Evolutionary conservation across 2,113 vertebrate genomes (phyloP).

Genomic region (Seriola rivoliana): DNA sequence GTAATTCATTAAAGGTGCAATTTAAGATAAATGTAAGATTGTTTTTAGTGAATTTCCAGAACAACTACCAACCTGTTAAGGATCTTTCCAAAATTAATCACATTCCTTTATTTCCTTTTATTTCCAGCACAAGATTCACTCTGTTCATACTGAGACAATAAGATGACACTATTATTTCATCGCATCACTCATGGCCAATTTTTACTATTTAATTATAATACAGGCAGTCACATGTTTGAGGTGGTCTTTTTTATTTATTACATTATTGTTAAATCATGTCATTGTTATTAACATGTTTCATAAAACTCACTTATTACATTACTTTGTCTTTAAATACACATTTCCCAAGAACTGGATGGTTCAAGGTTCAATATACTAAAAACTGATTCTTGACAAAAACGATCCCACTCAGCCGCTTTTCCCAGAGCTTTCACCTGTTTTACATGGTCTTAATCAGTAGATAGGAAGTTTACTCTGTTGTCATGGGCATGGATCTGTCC

Average conservation of each 20-base stretch:
- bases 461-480: neutral
- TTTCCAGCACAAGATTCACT: neutral
- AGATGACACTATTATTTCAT: neutral
- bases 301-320: too few relatives aligned
- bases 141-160: neutral
- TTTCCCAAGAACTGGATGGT: neutral
- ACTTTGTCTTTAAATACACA: too few relatives aligned
- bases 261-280: too few relatives aligned
- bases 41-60: neutral
- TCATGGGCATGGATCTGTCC: neutral
- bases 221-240: neutral
- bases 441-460: neutral
- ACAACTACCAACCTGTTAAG: constrained; percentile 13
- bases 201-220: neutral
- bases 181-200: neutral
- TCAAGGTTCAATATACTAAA: neutral
- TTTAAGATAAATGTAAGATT: constrained; percentile 12
- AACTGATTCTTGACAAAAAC: neutral
- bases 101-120: neutral
- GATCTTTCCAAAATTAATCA: constrained; percentile 6
- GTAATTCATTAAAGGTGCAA: constrained; percentile 35
- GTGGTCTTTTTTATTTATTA: neutral
- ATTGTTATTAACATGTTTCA: too few relatives aligned
- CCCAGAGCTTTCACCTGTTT: neutral
- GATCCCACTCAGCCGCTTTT: neutral